phyloP scores from a whole-genome alignment of 2,888 invertebrate genomes.

The Herminia tarsipennalis region DNA sequence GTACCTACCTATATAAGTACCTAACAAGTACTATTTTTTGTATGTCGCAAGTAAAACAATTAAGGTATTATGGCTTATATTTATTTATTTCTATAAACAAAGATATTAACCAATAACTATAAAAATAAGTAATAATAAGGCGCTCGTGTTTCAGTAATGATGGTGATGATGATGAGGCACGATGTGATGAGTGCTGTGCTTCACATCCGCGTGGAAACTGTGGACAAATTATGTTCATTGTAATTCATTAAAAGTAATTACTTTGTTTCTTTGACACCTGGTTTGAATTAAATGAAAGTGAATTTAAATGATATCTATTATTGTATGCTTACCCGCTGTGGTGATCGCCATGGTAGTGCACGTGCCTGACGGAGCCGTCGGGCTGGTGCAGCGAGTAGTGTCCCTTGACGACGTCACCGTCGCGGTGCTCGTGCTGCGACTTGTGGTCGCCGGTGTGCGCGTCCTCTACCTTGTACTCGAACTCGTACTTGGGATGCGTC shows the following conservation, averaged over 20 bases:
- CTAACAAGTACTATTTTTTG: no score
- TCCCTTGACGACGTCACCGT: constrained; percentile 30
- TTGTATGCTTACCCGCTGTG: constrained; percentile 11
- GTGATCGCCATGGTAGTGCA: constrained; percentile 77
- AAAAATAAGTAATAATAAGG: no score
- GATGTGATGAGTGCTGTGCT: constrained; percentile 54
- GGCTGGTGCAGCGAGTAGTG: constrained; percentile 71
- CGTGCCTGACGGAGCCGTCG: constrained; percentile 79
- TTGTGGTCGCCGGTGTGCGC: constrained; percentile 82
- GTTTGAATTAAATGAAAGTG: no score
- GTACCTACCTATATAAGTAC: no score
- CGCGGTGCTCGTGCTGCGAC: constrained; percentile 68
- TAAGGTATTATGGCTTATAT: no score
- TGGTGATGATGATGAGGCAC: constrained; percentile 31
- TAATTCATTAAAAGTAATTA: no score
- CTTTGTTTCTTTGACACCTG: no score
- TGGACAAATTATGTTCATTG: no score
- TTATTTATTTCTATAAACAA: no score
- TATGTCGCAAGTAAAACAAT: no score
- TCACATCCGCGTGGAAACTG: constrained; percentile 62
- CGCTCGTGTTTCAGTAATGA: constrained; percentile 26
- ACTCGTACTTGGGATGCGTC: constrained; percentile 44
- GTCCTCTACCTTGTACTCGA: constrained; percentile 56
- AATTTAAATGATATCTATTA: no score
- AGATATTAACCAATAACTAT: no score